phyloP scores from a whole-genome alignment of 2,113 vertebrate genomes.

The Centropus bengalensis region DNA sequence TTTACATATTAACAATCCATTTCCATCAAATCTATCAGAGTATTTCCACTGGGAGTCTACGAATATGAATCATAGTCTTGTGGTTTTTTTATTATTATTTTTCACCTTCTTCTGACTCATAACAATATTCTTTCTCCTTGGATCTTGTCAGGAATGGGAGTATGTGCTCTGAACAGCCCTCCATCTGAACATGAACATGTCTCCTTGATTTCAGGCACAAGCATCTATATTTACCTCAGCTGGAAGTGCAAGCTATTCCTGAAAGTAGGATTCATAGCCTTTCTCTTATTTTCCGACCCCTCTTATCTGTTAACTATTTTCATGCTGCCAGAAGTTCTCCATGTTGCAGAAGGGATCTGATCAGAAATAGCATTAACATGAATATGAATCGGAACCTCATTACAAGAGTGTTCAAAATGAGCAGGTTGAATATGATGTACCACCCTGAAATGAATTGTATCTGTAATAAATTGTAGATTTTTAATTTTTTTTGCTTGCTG shows the following conservation, averaged over 20 bases:
- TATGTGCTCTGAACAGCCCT: neutral
- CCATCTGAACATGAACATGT: neutral
- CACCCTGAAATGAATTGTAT: neutral
- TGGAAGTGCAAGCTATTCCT: neutral
- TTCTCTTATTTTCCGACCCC: neutral
- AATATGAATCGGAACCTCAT: neutral
- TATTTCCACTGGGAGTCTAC: neutral
- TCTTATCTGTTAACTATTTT: neutral
- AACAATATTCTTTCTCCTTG: neutral
- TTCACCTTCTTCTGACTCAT: neutral
- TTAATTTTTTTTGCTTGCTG: neutral
- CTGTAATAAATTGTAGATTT: neutral
- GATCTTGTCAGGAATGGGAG: neutral
- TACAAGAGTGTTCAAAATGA: neutral
- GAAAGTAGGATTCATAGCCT: neutral
- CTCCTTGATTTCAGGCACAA: neutral
- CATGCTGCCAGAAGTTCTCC: neutral
- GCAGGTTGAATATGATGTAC: neutral
- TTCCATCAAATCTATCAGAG: slow-evolving; percentile 19
- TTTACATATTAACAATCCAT: slow-evolving; percentile 56
- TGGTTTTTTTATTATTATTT: neutral
- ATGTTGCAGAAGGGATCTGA: neutral
- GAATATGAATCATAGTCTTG: neutral
- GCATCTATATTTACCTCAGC: neutral
- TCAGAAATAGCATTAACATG: neutral